phyloP scores from a whole-genome alignment of 2,113 vertebrate species.

The Eleginops maclovinus region DNA sequence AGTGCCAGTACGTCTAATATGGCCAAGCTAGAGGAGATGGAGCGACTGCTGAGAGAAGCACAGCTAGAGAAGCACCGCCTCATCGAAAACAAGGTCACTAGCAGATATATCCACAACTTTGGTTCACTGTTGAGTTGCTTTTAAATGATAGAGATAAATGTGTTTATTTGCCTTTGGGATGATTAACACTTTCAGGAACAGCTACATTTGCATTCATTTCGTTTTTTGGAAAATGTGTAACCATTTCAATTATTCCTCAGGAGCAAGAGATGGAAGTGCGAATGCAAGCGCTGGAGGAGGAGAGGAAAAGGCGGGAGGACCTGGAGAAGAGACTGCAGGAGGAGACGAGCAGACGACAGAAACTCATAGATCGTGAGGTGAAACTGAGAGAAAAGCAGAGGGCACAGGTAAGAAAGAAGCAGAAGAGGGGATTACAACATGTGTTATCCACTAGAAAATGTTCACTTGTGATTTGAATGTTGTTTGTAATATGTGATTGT shows the following conservation, averaged over 20 bases:
- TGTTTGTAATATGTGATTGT: background rate
- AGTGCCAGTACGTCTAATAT: slow-evolving; percentile 96
- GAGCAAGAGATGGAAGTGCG: slow-evolving; percentile 94
- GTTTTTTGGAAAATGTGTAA: too few relatives aligned
- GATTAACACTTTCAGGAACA: too few relatives aligned
- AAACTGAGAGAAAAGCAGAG: slow-evolving; percentile 94
- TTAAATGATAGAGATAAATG: background rate
- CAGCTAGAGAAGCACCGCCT: slow-evolving; percentile 92
- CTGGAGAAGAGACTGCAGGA: slow-evolving; percentile 93
- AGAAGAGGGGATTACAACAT: background rate
- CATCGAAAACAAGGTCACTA: slow-evolving; percentile 89
- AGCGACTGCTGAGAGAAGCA: slow-evolving; percentile 92
- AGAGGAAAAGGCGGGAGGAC: slow-evolving; percentile 90
- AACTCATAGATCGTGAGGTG: slow-evolving; percentile 95
- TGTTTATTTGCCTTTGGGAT: background rate
- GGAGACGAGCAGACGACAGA: slow-evolving; percentile 94
- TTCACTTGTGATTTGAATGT: background rate
- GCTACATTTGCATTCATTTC: too few relatives aligned
- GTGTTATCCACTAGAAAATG: background rate
- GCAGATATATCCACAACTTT: background rate
- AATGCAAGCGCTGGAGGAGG: slow-evolving; percentile 92
- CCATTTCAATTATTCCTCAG: slow-evolving; percentile 70
- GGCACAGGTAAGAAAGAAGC: slow-evolving; percentile 85
- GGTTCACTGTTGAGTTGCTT: background rate
- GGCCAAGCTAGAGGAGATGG: slow-evolving; percentile 96